A percentile compares a stretch with the other conserved stretches of the same genome.
Evolutionary conservation across 2,888 invertebrate genomes (phyloP).

Genomic region (Cheilosia vulpina): DNA sequence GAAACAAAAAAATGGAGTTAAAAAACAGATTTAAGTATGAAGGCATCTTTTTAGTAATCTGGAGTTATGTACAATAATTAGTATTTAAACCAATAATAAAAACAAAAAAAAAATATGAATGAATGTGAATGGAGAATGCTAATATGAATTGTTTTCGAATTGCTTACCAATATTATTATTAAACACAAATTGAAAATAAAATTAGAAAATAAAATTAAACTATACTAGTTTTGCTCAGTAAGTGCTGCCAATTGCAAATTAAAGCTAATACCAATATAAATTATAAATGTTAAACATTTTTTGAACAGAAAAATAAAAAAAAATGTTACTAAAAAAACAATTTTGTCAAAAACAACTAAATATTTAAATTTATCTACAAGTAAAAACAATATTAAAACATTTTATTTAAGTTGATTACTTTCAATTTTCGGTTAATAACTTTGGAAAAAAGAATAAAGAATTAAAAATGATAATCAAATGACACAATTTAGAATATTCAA

Average conservation of each 20-base stretch:
- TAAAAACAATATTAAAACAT: constrained; percentile 63
- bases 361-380: constrained; percentile 62
- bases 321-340: constrained; percentile 27
- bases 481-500: constrained; percentile 71
- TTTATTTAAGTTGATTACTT: constrained; percentile 47
- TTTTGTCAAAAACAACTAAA: constrained; percentile 31
- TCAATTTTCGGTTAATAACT: constrained; percentile 29
- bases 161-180: constrained; percentile 19
- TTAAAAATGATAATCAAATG: constrained; percentile 46
- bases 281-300: constrained; percentile 20
- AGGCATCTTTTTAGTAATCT: constrained; percentile 54
- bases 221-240: constrained; percentile 61
- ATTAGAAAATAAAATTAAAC: constrained; percentile 30
- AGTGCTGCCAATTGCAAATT: constrained; percentile 75
- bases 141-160: constrained; percentile 35
- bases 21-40: constrained; percentile 41
- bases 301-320: constrained; percentile 5
- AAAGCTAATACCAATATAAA: constrained; percentile 63
- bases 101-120: constrained; percentile 12
- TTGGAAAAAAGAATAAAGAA: constrained; percentile 28
- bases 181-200: constrained; percentile 15
- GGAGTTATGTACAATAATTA: constrained; percentile 48
- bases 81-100: constrained; percentile 6
- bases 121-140: constrained; percentile 3
- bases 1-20: constrained; percentile 23